These are phyloP conservation scores for Ptychoptera albimana DNA, from an alignment of 2,888 invertebrate species.

Conservation along the genomic window DNA sequence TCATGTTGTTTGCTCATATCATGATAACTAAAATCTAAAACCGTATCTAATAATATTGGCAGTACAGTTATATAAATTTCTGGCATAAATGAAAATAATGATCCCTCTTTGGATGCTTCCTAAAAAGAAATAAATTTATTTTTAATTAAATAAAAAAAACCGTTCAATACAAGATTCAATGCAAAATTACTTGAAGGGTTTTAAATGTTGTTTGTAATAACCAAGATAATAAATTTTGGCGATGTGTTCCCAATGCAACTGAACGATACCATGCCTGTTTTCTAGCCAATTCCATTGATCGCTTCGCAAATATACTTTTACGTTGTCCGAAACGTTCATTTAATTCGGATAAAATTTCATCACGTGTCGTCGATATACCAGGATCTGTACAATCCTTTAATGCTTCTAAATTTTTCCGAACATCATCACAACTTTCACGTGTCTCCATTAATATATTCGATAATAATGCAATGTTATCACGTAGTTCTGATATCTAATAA, in stretches of 20 bases:
- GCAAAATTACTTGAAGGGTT: conserved; percentile 27
- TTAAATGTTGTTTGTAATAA: conserved; percentile 35
- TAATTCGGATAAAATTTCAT: conserved; percentile 22
- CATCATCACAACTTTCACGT: conserved; percentile 23
- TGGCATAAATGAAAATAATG: conserved; percentile 48
- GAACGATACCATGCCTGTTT: conserved; percentile 50
- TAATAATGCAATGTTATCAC: conserved; percentile 27
- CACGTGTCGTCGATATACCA: conserved; percentile 21
- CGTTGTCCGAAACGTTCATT: conserved; percentile 24
- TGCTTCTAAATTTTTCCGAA: conserved; percentile 21
- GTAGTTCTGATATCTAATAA: conserved; percentile 21
- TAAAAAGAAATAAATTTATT: conserved; percentile 29
- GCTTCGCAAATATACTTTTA: conserved; percentile 28
- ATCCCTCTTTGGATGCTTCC: conserved; percentile 36
- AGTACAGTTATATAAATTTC: conserved; percentile 47
- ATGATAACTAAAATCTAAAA: conserved; percentile 29
- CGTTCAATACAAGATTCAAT: neutral
- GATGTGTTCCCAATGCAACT: conserved; percentile 39
- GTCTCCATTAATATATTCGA: conserved; percentile 28
- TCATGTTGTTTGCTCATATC: conserved; percentile 25
- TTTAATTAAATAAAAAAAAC: neutral
- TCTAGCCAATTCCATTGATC: conserved; percentile 40
- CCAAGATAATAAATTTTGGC: conserved; percentile 37
- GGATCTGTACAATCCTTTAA: conserved; percentile 20
- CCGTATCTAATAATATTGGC: conserved; percentile 26